Evolutionary conservation across 1,140 invertebrate genomes (phyloP), one percentile per base, ranked within the genome.

Genomic region (Drosophila lacertosa): DNA sequence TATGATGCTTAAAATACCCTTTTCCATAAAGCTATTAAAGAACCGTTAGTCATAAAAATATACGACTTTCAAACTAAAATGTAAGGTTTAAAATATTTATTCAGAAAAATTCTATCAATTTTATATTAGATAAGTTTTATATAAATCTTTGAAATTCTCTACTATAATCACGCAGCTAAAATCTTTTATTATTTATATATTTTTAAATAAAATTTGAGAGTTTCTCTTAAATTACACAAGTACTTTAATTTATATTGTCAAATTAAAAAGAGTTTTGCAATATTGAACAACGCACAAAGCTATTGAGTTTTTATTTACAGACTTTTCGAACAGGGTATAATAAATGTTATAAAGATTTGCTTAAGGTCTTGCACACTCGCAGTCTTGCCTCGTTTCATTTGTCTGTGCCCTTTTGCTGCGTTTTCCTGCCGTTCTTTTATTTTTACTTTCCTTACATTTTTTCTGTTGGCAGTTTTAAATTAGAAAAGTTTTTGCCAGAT

Each of bases 401-500:
- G 65, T 48, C 18, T 51, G 33, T 37, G 35, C 53, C 45, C 69
- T 80, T 80, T 62, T 68, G 44, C 65, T 59, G 70, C 72, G 65
- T 59, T 77, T 81, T 60, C 35, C 54, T 77, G 74, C 64, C 42
- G 55, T 81, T 77, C 63, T 74, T 88, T 88, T 60, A 58, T 74
- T 71, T 60, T 68, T 77, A 60, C 78, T 54, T 58, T 57, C 55
- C 74, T 63, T 53, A 59, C 35, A 48, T 32, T 64, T 74, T 77
- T 70, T 83, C 66, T 77, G 72, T 82, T 88, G 82, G 82, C 82
- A 88, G 82, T 88, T 88, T 88, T 88, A 88, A 88, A 88, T 88
- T 88, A 88, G 82, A 88, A 88, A 88, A 88, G 82, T 86, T 88
- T 84, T 88, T 65, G 77, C 82, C 74, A 78, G 83, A 88, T 88